These are phyloP conservation scores for Steinernema carpocapsae DNA, from an alignment of 2,888 invertebrate species.

Conservation along the genomic window DNA sequence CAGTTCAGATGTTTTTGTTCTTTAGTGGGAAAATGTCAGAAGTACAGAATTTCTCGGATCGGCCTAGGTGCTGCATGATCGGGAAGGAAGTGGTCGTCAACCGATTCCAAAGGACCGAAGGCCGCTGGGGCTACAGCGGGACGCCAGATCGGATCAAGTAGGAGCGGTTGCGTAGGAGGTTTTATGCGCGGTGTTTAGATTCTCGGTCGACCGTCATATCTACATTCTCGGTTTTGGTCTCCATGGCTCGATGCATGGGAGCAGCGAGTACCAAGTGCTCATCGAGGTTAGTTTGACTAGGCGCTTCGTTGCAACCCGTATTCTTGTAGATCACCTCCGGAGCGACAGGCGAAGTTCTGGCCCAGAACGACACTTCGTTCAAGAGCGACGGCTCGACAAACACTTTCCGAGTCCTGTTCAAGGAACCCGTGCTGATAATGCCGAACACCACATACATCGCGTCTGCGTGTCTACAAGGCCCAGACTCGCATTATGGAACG, in stretches of 20 bases:
- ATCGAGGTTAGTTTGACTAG: constrained; percentile 72
- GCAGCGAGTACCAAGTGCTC: constrained; percentile 79
- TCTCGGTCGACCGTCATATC: constrained; percentile 81
- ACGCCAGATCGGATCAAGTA: constrained; percentile 81
- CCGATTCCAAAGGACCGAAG: constrained; percentile 80
- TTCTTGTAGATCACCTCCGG: constrained; percentile 77
- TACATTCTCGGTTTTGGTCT: constrained; percentile 84
- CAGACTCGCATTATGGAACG: constrained; percentile 85
- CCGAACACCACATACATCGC: constrained; percentile 83
- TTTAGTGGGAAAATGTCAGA: constrained; percentile 75
- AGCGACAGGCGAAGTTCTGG: constrained; percentile 78
- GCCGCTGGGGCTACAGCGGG: constrained; percentile 84
- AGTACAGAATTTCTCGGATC: constrained; percentile 37
- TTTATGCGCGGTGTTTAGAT: constrained; percentile 72
- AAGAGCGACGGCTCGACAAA: constrained; percentile 79
- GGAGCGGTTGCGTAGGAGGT: constrained; percentile 35
- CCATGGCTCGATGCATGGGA: constrained; percentile 82
- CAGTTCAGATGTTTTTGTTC: constrained; percentile 76
- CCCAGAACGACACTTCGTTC: constrained; percentile 79
- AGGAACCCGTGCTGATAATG: constrained; percentile 82
- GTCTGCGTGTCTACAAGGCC: constrained; percentile 78
- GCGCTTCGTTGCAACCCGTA: too few species aligned
- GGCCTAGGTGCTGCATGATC: constrained; percentile 77
- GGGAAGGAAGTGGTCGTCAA: constrained; percentile 76
- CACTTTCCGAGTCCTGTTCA: constrained; percentile 79